phyloP scores from a whole-genome alignment of 2,113 vertebrate genomes.

The Python bivittatus region DNA sequence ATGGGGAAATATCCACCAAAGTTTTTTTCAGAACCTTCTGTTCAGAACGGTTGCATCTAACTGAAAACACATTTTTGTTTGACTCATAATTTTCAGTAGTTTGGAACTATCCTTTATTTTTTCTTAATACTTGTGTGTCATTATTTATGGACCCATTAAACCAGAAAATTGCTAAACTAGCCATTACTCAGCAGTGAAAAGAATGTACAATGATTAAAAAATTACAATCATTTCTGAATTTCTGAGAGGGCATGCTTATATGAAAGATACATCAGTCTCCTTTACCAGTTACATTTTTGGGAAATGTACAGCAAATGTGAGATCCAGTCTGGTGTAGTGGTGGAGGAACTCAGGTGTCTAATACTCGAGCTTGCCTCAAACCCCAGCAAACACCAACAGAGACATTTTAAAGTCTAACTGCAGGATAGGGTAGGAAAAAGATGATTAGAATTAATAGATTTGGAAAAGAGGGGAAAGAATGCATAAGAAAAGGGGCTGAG shows the following conservation, averaged over 20 bases:
- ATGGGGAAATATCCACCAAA: slow-evolving; percentile 32
- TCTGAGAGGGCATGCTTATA: background rate
- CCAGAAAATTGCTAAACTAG: background rate
- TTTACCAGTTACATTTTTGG: background rate
- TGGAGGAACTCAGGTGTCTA: background rate
- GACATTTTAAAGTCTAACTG: background rate
- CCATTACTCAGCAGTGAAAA: background rate
- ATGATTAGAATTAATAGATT: background rate
- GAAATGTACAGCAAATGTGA: background rate
- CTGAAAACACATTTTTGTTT: slow-evolving; percentile 34
- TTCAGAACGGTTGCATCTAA: slow-evolving; percentile 50
- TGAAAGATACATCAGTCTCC: background rate
- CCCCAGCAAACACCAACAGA: background rate
- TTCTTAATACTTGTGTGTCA: background rate
- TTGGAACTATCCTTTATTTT: slow-evolving; percentile 20
- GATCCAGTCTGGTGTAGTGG: background rate
- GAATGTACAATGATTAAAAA: background rate
- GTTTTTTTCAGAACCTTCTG: slow-evolving; percentile 46
- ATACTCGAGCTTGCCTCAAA: background rate
- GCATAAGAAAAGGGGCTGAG: background rate
- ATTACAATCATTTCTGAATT: background rate
- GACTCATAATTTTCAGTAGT: slow-evolving; percentile 58
- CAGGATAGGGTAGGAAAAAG: background rate
- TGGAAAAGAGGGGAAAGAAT: background rate
- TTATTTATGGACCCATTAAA: slow-evolving; percentile 1